Conservation (phyloP, 2,888 invertebrate species). For the Eurytoma californica region DNA sequence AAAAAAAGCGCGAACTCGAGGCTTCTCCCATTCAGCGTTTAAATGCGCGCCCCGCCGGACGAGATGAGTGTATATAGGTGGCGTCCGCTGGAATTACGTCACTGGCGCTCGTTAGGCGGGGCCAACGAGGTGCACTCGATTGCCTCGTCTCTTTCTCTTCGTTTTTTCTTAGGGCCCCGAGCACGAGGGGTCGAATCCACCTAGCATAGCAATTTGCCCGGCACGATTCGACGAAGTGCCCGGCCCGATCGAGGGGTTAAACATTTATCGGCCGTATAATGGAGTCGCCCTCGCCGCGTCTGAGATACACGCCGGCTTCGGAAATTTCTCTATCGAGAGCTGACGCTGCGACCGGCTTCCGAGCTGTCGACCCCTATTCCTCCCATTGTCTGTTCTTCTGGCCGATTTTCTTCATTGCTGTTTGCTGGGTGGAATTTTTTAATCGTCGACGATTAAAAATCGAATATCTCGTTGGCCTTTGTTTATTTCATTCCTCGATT, state of each 20-base stretch:
- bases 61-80: neutral
- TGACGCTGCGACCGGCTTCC: neutral
- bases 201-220: constrained; percentile 34
- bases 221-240: constrained; percentile 24
- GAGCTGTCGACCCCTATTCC: neutral
- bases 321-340: neutral
- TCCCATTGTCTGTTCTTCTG: neutral
- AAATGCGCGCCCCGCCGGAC: constrained; percentile 2
- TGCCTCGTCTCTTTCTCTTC: constrained; percentile 1
- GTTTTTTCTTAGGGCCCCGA: neutral
- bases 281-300: neutral
- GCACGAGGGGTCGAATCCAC: neutral
- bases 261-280: neutral
- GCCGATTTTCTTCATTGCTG: neutral
- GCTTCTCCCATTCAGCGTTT: constrained; percentile 7
- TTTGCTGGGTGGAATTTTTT: neutral
- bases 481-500: neutral
- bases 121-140: neutral
- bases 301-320: neutral
- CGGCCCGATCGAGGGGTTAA: neutral
- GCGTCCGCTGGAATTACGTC: constrained; percentile 20
- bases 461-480: neutral
- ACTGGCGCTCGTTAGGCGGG: constrained; percentile 13
- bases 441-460: too few species aligned
- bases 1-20: constrained; percentile 12